Base-by-base conservation (phyloP, 2,888 invertebrate genomes). In the Mamestra brassicae region DNA sequence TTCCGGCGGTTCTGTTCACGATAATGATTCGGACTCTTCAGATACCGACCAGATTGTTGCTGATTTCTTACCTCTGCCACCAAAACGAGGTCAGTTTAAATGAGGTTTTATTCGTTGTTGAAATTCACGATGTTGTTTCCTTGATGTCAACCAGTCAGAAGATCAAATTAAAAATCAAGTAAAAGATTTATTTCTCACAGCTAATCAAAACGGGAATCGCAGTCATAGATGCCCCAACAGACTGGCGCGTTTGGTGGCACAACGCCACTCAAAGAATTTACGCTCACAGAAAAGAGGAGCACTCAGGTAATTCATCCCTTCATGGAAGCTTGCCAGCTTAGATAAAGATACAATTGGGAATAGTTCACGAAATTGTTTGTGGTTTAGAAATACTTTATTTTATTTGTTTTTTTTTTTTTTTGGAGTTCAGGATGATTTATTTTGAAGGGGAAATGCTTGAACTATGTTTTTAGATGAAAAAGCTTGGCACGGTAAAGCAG, bases 171-270 rank as follows among this genome's bases (percentile, higher is more conserved):
- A 50, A 52, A 5, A 17, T 15, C 0, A 52, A 5, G 26, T 57
- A 1, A 57, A 8, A 34, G n/a, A 36, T 8, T 54, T 54, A 45
- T n/a, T 54, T 54, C 8, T 78, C 45, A 60, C 75, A 85, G 97
- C 91, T 54, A 91, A 88, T 72, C 87, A 92, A 38, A 95, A 95
- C 65, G 94, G 94, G 1, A 92, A 89, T 50, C 95, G 97, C 71
- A 96, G 95, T 87, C 93, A 96, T 83, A 88, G 97, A 55, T 97
- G 97, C 70, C 97, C 97, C 0, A 98, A 98, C 92, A 97, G 98
- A 80, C 97, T 98, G 87, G 97, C 98, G 36, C 97, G 98, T 83
- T 93, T 98, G 66, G 98, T 98, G 73, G 97, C 98, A 4, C 97
- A 98, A 80, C 97, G 98, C 72, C 97, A 98, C 67, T 97, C 97